phyloP scores from a whole-genome alignment of 2,113 vertebrate genomes.

The Bostrychus sinensis region DNA sequence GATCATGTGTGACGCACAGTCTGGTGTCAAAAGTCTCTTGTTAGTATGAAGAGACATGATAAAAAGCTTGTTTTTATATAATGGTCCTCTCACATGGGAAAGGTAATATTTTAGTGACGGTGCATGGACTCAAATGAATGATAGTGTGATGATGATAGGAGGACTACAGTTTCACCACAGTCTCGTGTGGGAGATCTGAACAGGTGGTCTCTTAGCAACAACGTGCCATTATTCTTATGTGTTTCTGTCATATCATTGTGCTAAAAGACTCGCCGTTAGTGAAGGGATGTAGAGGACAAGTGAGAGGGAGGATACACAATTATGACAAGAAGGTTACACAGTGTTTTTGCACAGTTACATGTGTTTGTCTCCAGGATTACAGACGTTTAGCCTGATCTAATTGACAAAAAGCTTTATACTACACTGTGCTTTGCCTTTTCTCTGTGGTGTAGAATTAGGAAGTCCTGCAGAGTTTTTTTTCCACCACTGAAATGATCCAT shows the following conservation, averaged over 20 bases:
- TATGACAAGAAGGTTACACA: slow-evolving; percentile 9
- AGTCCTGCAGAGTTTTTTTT: neutral
- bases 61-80: slow-evolving; percentile 33
- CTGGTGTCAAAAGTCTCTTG: neutral
- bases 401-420: slow-evolving; percentile 25
- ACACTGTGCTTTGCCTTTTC: neutral
- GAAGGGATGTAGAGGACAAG: slow-evolving; percentile 41
- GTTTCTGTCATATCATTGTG: slow-evolving; percentile 75
- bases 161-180: slow-evolving; percentile 53
- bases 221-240: slow-evolving; percentile 73
- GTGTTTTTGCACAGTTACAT: slow-evolving; percentile 12
- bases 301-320: slow-evolving; percentile 23
- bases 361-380: slow-evolving; percentile 24
- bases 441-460: slow-evolving; percentile 16
- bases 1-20: slow-evolving; percentile 13
- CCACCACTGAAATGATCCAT: slow-evolving; percentile 20
- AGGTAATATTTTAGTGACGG: slow-evolving; percentile 42
- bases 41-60: neutral
- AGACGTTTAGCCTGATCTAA: slow-evolving; percentile 5
- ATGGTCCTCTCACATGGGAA: slow-evolving; percentile 19
- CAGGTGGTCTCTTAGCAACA: slow-evolving; percentile 85
- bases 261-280: slow-evolving; percentile 48
- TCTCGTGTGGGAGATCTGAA: slow-evolving; percentile 74
- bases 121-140: slow-evolving; percentile 41
- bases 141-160: slow-evolving; percentile 55